Conservation (phyloP, 2,113 vertebrate species). For the Mastomys natalensis region DNA sequence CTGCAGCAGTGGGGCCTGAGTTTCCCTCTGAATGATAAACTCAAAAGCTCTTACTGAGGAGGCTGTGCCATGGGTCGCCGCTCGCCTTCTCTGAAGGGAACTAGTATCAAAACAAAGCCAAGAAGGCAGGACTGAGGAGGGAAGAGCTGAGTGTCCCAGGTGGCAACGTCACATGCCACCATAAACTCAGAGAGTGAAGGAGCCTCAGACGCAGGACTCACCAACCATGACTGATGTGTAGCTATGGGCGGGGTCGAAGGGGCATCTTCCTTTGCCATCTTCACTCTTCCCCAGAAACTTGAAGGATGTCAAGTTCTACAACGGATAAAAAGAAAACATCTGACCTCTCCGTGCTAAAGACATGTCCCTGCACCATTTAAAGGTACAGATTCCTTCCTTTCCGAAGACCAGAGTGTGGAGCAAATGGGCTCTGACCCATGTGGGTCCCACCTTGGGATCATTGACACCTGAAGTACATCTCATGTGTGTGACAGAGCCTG, state of each 20-base stretch:
- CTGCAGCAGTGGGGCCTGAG: accelerated
- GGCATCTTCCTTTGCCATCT: constrained; percentile 96
- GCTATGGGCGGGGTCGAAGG: constrained; percentile 97
- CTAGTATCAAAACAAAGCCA: accelerated
- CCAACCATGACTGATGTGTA: constrained; percentile 98
- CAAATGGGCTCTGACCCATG: accelerated
- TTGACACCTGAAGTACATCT: not conserved
- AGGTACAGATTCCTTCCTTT: not conserved
- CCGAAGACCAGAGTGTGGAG: accelerated
- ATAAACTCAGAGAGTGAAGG: accelerated
- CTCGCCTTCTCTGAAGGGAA: accelerated
- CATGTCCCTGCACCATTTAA: too few relatives aligned
- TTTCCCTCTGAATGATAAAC: accelerated
- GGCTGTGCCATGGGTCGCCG: not conserved
- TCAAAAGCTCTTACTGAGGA: accelerated
- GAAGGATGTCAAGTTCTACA: constrained; percentile 89
- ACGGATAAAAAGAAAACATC: not conserved
- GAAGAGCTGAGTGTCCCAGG: accelerated
- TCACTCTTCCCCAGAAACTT: constrained; percentile 89
- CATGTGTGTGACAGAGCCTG: accelerated
- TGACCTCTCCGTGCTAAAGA: too few relatives aligned
- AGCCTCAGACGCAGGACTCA: constrained; percentile 87
- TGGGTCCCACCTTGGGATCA: not conserved
- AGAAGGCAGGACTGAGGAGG: accelerated
- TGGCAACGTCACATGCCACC: accelerated